A percentile compares a stretch with the other conserved stretches of the same genome.
Conservation (phyloP, 1,140 invertebrate genomes). For the Philotrypesis tridentata region DNA sequence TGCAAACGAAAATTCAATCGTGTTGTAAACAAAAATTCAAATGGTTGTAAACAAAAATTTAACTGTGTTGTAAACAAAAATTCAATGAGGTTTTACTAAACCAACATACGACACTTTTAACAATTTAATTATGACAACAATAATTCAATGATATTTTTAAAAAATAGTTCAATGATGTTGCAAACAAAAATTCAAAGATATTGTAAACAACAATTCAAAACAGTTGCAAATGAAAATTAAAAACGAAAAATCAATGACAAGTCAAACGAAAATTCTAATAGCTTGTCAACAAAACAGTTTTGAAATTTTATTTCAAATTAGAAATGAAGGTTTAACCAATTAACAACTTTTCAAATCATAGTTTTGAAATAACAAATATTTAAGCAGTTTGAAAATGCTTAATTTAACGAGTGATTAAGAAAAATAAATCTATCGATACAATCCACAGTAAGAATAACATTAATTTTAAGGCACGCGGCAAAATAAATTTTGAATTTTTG, state of each 20-base stretch:
- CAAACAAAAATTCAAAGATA: not conserved
- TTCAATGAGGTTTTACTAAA: not conserved
- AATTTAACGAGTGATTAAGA: not conserved
- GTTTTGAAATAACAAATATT: not conserved
- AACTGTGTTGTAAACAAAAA: not conserved
- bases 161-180: too few relatives aligned
- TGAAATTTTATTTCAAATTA: not conserved
- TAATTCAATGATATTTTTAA: not conserved
- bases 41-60: not conserved
- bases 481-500: not conserved
- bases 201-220: not conserved
- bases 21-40: slow-evolving; percentile 32
- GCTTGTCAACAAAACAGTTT: not conserved
- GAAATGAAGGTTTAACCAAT: not conserved
- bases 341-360: not conserved
- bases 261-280: too few relatives aligned
- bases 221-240: too few relatives aligned
- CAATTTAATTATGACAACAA: not conserved
- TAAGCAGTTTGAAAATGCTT: not conserved
- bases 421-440: not conserved
- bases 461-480: not conserved
- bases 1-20: not conserved
- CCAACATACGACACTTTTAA: too few relatives aligned
- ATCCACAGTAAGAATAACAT: not conserved
- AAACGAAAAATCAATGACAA: too few relatives aligned